Conservation (phyloP, 1,140 invertebrate species). For the Hypsibius dujardini region DNA sequence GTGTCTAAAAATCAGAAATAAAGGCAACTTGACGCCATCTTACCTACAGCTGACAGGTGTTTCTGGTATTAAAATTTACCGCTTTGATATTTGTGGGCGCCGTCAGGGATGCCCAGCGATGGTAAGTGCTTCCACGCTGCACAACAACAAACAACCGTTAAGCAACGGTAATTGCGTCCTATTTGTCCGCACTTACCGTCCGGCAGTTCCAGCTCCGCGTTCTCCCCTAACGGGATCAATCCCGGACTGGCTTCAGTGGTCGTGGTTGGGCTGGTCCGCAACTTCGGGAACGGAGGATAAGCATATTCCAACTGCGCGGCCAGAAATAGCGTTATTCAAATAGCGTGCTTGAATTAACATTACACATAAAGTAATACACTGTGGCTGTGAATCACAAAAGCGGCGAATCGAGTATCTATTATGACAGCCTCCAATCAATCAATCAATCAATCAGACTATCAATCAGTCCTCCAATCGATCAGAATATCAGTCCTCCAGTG, state of each 20-base stretch:
- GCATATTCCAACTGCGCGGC: constrained; percentile 73
- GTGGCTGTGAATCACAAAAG: not conserved
- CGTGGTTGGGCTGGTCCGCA: not conserved
- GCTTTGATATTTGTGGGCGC: constrained; percentile 85
- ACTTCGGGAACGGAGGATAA: constrained; percentile 56
- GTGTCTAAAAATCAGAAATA: constrained; percentile 45
- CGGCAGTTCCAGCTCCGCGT: constrained; percentile 31
- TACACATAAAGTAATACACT: not conserved
- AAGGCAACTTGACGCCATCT: constrained; percentile 12
- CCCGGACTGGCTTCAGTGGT: not conserved
- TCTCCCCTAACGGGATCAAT: constrained; percentile 41
- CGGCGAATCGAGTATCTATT: constrained; percentile 1
- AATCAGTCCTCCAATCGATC: too few relatives aligned
- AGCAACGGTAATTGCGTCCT: too few relatives aligned
- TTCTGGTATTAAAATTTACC: too few relatives aligned
- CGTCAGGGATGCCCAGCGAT: constrained; percentile 83
- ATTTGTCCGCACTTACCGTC: too few relatives aligned
- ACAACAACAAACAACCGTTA: too few relatives aligned
- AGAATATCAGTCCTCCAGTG: too few relatives aligned
- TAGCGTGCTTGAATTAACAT: too few relatives aligned
- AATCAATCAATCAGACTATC: too few relatives aligned
- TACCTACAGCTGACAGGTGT: not conserved
- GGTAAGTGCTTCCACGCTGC: constrained; percentile 84
- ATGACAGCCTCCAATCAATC: too few relatives aligned
- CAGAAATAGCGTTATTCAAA: too few relatives aligned